Percentiles rank a stretch among this genome's conserved stretches.
These are phyloP conservation scores for Gallinago solitaria DNA, from an alignment of 2,797 vertebrate species.

Conservation along the genomic window DNA sequence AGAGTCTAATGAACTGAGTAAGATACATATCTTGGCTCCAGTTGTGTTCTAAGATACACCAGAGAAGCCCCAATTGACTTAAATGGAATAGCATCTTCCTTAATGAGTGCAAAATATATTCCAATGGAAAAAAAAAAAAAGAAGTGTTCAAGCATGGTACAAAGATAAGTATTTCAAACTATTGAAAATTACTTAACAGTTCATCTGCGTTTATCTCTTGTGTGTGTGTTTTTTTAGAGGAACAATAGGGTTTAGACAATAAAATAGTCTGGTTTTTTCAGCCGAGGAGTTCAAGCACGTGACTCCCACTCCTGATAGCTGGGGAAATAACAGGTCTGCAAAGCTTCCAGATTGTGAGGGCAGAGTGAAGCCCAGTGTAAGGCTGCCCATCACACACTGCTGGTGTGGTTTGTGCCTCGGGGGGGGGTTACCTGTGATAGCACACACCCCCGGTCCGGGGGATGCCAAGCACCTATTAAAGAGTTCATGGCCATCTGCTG, in stretches of 20 bases:
- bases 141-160: background rate
- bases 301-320: background rate
- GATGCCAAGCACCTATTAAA: background rate
- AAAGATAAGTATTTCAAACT: background rate
- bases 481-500: background rate
- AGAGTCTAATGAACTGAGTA: conserved; percentile 73
- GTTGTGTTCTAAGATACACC: conserved; percentile 33
- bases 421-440: background rate
- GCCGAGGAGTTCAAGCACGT: background rate
- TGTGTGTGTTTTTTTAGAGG: conserved; percentile 31
- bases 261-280: conserved; percentile 43
- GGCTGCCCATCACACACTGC: background rate
- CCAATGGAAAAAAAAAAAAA: background rate
- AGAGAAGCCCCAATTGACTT: conserved; percentile 51
- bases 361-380: background rate
- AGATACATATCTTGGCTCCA: conserved; percentile 57
- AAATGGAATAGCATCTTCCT: conserved; percentile 46
- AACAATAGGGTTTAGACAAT: conserved; percentile 14
- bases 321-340: background rate
- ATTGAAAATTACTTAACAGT: conserved; percentile 41
- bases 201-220: conserved; percentile 22
- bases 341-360: background rate
- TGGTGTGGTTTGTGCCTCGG: background rate
- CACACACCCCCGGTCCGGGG: background rate
- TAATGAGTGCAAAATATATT: conserved; percentile 31